Evolutionary conservation across 2,888 invertebrate species (phyloP), one percentile per base, ranked within the genome.

Genomic region (Brassicogethes aeneus): DNA sequence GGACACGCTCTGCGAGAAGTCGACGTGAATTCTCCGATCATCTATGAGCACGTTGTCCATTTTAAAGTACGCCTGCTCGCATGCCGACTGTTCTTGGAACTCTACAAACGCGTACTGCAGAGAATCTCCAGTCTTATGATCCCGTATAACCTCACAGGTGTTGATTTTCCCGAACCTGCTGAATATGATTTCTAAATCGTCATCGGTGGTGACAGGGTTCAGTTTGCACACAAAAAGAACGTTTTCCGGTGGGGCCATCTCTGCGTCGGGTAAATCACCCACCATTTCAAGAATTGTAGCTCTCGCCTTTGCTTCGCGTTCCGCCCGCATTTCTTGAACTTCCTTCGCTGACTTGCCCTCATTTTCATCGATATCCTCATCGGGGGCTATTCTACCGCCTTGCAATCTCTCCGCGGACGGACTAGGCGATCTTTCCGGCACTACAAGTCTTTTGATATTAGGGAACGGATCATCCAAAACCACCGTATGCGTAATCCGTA

Each of bases 31-130:
- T 48, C 99, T 76, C 16, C 99, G 75, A 64, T 99, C 99, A 70
- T 99, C 99, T 56, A 99, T 99, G 3, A 99, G 72, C 0, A 99
- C 97, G 72, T 99, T 99, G 65, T 97, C 97, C 99, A 99, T 99
- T 73, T 99, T 99, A 60, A 99, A 95, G 68, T 91, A 99, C 1
- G 99, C 99, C 55, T 89, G 88, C 70, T 99, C 99, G 70, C 99
- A 99, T 1, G 90, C 77, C 58, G 89, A 88, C 49, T 82, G 79
- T 39, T 93, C 85, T 46, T 85, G 87, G 72, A 97, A 99, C 67
- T 99, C 99, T 42, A 99, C 89, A 65, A 99, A 99, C 0, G 97
- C 97, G 69, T 99, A 99, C 61, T 99, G 99, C 41, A 99, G 71
- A 0, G 97, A 99, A 64, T 96, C 94, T 1, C 86, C 87, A 2